Base-by-base conservation (phyloP, 2,888 invertebrate genomes). In the Tethea ocularis region DNA sequence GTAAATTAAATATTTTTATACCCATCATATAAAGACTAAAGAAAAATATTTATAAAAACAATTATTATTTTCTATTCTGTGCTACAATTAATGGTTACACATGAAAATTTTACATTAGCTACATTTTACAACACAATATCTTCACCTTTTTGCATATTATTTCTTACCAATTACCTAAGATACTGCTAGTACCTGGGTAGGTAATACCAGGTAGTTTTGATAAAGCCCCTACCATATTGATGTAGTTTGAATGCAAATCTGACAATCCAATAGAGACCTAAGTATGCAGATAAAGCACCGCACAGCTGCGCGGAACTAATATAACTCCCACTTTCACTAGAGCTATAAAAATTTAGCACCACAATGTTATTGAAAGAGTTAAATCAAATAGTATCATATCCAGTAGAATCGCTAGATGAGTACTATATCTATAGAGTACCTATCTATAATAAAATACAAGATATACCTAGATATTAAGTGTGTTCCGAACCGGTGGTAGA, bases 291-390 rank as follows among this genome's bases (percentile, higher is more conserved):
- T 61, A 64, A 64, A 68, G 57, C 58, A 58, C 20, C n/a, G 67
- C 72, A 61, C 77, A 78, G 73, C 77, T 75, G 78, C 61, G 61
- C 64, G 57, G 54, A 58, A 26, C 41, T 55, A 51, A 13, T 33
- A 54, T 54, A 54, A 36, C 60, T 63, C 62, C 71, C 70, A 72
- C 73, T 77, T 74, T 78, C 77, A 68, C 67, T 62, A 63, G 67
- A 75, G 75, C 77, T 75, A 86, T 91, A 88, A 90, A 91, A 86
- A 88, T 90, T 88, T 85, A 91, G 80, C 84, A 85, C 87, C 81
- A 74, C 64, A 66, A 67, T 70, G 78, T 82, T 91, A 91, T 91
- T 91, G 87, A 82, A 88, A 84, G 76, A 81, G 68, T 80, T 90
- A 90, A 88, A 91, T 90, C 89, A 88, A 70, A 77, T 53, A 65